phyloP scores from a whole-genome alignment of 2,888 invertebrate species.

The Biston betularia region DNA sequence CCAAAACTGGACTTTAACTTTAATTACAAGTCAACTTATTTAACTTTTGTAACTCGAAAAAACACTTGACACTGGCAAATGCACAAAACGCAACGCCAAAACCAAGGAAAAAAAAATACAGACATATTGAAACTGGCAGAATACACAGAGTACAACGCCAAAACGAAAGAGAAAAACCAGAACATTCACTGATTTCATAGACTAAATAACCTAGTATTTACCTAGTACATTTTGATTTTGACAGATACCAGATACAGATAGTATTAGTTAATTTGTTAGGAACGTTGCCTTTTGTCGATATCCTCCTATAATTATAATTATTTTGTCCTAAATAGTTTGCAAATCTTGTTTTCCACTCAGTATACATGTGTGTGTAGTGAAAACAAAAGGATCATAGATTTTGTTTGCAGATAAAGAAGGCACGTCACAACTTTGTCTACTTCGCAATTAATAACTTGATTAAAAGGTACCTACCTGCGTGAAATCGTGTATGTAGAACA shows the following conservation, averaged over 20 bases:
- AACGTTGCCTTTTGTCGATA: neutral
- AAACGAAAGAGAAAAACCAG: no score
- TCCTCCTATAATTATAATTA: neutral
- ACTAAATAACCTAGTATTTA: no score
- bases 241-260: no score
- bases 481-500: slow-evolving; percentile 10
- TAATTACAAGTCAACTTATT: no score
- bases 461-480: slow-evolving; percentile 14
- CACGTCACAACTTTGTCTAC: slow-evolving; percentile 10
- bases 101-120: no score
- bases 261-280: neutral
- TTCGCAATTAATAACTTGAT: slow-evolving; percentile 41
- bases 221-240: no score
- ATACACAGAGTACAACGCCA: no score
- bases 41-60: no score
- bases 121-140: no score
- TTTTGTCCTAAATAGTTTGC: neutral
- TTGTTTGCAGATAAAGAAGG: neutral
- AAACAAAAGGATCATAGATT: neutral
- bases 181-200: neutral
- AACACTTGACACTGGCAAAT: no score
- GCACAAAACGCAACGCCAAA: no score
- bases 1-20: no score
- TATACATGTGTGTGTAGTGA: neutral
- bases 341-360: neutral